A percentile compares a stretch with the other conserved stretches of the same genome.
Evolutionary conservation across 37 sponge, comb jelly and placozoan genomes (phyloP).

Genomic region (Cliona cf. orientalis): DNA sequence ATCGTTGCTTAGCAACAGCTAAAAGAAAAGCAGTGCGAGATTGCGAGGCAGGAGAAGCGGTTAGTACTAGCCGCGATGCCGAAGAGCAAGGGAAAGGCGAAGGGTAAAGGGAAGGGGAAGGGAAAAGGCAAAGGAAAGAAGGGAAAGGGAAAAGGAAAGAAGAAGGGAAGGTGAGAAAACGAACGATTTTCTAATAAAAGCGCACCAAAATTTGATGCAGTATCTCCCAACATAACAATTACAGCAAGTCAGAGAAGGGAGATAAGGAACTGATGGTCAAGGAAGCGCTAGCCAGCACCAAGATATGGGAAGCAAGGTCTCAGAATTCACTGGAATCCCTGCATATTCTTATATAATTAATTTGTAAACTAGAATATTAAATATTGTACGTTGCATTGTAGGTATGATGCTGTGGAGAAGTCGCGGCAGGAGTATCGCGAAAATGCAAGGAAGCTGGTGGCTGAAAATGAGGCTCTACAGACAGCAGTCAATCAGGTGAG

Average conservation of each 20-base stretch:
- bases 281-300: constrained; percentile 72
- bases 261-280: constrained; percentile 69
- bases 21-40: not conserved
- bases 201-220: not conserved
- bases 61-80: constrained; percentile 3
- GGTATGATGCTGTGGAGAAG: constrained; percentile 74
- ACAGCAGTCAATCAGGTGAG: constrained; percentile 73
- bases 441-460: constrained; percentile 68
- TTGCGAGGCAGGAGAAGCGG: not conserved
- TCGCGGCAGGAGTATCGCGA: constrained; percentile 79
- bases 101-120: constrained; percentile 51
- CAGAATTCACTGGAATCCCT: too few species aligned
- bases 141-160: constrained; percentile 40
- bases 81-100: constrained; percentile 49
- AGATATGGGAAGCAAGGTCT: constrained; percentile 88
- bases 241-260: constrained; percentile 20
- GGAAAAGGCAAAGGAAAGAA: constrained; percentile 55
- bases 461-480: constrained; percentile 87
- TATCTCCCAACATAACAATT: not conserved
- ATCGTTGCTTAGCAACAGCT: constrained; percentile 4
- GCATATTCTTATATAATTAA: too few species aligned
- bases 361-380: too few species aligned
- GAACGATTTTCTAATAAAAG: constrained; percentile 15
- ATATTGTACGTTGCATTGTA: too few species aligned
- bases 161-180: constrained; percentile 19